Evolutionary conservation across 2,888 invertebrate genomes (phyloP), one percentile per base, ranked within the genome.

Genomic region (Heteromurus nitidus): DNA sequence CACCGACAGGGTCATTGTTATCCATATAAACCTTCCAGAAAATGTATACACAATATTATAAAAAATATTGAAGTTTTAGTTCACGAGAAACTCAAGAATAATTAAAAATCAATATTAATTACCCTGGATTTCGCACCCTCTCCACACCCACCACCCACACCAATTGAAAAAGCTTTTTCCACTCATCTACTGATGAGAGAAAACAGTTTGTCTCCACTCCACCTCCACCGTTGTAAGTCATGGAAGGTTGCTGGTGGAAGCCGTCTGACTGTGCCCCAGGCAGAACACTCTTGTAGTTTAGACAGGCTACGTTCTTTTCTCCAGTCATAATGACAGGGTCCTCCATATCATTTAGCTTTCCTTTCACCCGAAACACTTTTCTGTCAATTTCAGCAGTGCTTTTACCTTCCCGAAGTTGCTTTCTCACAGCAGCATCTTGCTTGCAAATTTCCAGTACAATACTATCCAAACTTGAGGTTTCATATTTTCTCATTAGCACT

Each of bases 391-490:
- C 1, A 31, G 11, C 3, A 22, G 28, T 13, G 13, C 36, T 36
- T 36, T 36, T 36, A 9, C 36, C 36, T 50, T 50, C 2, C 50
- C n/a, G 13, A n/a, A n/a, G 36, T 36, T 36, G 36, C 36, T 36
- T 36, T 36, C 36, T 53, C 11, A n/a, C 16, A 1, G 30, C 58
- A 16, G 50, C 36, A 68, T 75, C 75, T 22, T 67, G 20, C 20
- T 60, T 67, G 20, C 75, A 75, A 67, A 75, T 67, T 1, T 22
- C 18, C 7, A 75, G 30, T 24, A 75, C 75, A 30, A 75, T 75
- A 20, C 22, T 24, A 36, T 75, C 75, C 11, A 75, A 58, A 50
- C 75, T 75, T 42, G 67, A 31, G 22, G 67, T 53, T 9, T 67
- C 30, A n/a, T 75, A 67, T 30, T 58, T 28, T 28, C 20, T 42